Conservation (phyloP, 2,113 vertebrate genomes). For the Platycercus adscitus region DNA sequence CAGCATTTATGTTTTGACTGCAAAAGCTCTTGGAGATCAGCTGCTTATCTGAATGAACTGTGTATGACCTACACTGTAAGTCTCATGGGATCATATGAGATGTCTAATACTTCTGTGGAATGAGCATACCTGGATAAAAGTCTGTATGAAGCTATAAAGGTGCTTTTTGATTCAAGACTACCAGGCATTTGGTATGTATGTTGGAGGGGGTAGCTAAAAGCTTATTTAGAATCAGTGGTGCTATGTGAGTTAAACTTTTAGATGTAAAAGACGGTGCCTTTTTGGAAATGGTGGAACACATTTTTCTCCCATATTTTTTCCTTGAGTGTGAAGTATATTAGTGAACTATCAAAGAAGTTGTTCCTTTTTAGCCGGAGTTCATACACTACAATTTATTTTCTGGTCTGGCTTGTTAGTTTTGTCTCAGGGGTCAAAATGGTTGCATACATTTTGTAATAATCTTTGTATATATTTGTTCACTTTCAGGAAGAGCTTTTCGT, state of each 20-base stretch:
- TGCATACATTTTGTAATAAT: conserved; percentile 26
- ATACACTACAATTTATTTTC: neutral
- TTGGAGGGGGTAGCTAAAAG: neutral
- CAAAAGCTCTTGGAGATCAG: conserved; percentile 6
- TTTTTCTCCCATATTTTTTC: neutral
- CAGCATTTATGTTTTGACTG: neutral
- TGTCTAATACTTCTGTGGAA: conserved; percentile 1
- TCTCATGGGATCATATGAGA: neutral
- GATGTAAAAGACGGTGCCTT: neutral
- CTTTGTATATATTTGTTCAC: conserved; percentile 39
- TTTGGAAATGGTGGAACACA: neutral
- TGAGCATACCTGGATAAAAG: neutral
- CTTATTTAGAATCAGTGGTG: neutral
- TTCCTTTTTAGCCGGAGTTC: neutral
- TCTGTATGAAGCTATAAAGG: neutral
- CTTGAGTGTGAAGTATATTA: neutral
- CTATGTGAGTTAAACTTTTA: neutral
- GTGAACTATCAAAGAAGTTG: neutral
- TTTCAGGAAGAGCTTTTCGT: conserved; percentile 32
- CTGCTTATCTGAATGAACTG: conserved; percentile 19
- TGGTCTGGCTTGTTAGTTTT: neutral
- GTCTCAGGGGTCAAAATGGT: neutral
- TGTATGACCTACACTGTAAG: neutral
- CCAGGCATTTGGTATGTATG: conserved; percentile 16
- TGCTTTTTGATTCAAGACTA: neutral